Evolutionary conservation across 2,888 invertebrate genomes (phyloP), one percentile per base, ranked within the genome.

Genomic region (Aleiodes leptofemur): DNA sequence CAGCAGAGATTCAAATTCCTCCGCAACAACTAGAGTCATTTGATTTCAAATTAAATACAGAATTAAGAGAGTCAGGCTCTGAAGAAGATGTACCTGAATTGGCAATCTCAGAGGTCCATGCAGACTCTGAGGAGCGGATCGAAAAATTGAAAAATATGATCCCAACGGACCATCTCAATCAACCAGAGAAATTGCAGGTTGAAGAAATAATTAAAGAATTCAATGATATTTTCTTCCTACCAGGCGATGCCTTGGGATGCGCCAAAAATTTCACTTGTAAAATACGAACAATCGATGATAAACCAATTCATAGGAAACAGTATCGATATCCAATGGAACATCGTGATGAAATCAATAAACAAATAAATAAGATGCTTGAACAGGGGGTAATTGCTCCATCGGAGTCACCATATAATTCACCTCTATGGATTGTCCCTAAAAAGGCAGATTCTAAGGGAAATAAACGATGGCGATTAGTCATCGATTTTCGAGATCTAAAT

Each of bases 251-350:
- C 9, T 13, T 53, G 13, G 53, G 53, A 5, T 53, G 53, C n/a
- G 53, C 53, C 13, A n/a, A 53, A n/a, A 53, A 53, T 53, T 53
- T 53, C 53, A 53, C 53, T 8, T 53, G 53, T 13, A 53, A 53
- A 53, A 53, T 53, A 3, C 0, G 53, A 8, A 23, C 23, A 23
- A 23, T 23, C 23, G 23, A 23, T 23, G 23, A 23, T 2, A 23
- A 23, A 23, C 23, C 53, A 11, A 13, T 53, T 14, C 9, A 53
- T 53, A 13, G 53, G 6, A 53, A 53, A 53, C 53, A 53, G 53
- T 53, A 53, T n/a, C 53, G 53, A 4, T 14, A 13, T 1, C 11
- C 53, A 2, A 8, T 53, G 53, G 23, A 23, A 23, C 2, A 23
- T 23, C 23, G 23, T 23, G 23, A 23, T 23, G 23, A 23, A 23